A percentile compares a stretch with the other conserved stretches of the same genome.
phyloP scores from a whole-genome alignment of 2,113 vertebrate species.

The Acanthisitta chloris region DNA sequence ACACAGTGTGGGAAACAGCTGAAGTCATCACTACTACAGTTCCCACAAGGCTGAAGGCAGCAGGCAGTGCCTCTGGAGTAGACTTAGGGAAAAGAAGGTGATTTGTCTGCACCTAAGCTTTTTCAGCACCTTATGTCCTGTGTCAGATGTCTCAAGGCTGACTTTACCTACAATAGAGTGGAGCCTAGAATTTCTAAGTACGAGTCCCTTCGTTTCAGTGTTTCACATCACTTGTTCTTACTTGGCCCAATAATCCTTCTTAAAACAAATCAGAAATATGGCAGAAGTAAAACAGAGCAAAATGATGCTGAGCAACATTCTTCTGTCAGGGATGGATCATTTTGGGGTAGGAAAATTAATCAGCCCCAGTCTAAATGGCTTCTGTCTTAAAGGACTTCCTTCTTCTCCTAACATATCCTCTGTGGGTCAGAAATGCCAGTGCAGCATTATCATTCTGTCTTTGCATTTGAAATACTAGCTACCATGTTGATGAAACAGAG shows the following conservation, averaged over 20 bases:
- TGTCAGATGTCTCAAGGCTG: background rate
- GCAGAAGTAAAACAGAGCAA: background rate
- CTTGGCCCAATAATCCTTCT: background rate
- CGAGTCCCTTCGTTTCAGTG: background rate
- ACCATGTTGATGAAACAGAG: conserved; percentile 53
- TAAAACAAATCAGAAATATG: background rate
- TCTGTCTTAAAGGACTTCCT: conserved; percentile 59
- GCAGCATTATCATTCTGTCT: conserved; percentile 62
- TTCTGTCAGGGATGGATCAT: background rate
- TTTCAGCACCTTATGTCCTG: background rate
- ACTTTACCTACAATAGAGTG: background rate
- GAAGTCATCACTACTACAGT: background rate
- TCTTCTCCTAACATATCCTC: conserved; percentile 52
- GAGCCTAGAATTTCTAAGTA: background rate
- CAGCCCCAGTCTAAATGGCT: background rate
- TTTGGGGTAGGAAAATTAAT: background rate
- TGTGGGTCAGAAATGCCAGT: conserved; percentile 58
- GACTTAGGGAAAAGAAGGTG: background rate
- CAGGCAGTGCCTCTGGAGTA: background rate
- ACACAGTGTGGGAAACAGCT: background rate
- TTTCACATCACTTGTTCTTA: background rate
- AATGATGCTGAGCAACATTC: background rate
- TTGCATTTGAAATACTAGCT: conserved; percentile 62
- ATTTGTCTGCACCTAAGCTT: background rate
- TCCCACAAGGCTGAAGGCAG: background rate